A percentile compares a stretch with the other conserved stretches of the same genome.
These are phyloP conservation scores for Apus apus DNA, from an alignment of 2,113 vertebrate species.

Conservation along the genomic window DNA sequence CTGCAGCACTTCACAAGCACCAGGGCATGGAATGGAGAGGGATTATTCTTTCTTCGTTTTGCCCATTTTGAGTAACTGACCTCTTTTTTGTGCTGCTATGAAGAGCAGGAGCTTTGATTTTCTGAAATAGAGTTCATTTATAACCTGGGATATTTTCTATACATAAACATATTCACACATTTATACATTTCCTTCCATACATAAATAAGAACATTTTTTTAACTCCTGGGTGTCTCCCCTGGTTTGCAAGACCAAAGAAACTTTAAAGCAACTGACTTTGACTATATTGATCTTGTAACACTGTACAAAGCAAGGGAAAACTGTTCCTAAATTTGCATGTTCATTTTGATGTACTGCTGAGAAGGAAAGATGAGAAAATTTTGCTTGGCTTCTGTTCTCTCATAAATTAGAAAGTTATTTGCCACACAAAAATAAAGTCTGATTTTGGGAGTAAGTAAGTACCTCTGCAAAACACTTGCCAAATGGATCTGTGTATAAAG, in stretches of 20 bases:
- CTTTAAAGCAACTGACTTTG: background rate
- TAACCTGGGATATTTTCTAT: background rate
- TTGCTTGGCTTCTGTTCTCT: background rate
- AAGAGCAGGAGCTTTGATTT: background rate
- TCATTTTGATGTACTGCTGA: background rate
- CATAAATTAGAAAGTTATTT: background rate
- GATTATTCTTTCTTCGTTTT: background rate
- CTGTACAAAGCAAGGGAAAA: background rate
- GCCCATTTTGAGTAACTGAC: background rate
- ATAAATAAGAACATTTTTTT: background rate
- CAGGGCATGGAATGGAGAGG: background rate
- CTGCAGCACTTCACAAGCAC: background rate
- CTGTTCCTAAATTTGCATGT: background rate
- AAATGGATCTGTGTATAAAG: background rate
- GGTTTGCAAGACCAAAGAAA: background rate
- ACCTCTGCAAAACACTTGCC: background rate
- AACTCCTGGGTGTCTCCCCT: background rate
- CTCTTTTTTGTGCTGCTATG: background rate
- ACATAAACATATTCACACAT: background rate
- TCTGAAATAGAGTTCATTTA: background rate
- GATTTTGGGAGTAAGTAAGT: background rate
- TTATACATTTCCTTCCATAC: background rate
- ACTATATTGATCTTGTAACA: background rate
- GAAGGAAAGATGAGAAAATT: background rate
- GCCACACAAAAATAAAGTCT: background rate